Evolutionary conservation across 2,888 invertebrate genomes (phyloP).

Genomic region (Patella caerulea): DNA sequence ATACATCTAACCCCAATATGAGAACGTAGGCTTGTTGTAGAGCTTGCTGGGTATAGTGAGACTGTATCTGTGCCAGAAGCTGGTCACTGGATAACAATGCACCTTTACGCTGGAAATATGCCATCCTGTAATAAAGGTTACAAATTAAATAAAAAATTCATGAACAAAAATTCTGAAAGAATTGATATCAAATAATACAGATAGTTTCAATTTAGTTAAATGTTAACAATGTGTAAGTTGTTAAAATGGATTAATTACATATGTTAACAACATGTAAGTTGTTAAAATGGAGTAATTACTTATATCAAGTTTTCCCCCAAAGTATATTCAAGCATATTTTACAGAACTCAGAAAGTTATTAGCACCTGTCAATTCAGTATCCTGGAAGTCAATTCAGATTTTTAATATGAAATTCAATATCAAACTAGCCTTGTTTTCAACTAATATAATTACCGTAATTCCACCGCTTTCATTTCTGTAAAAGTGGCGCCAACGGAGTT

Average conservation of each 20-base stretch:
- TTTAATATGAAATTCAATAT: not conserved
- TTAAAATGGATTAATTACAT: no score
- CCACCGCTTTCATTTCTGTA: constrained; percentile 79
- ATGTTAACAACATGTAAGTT: no score
- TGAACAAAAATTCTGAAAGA: no score
- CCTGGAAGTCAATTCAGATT: not conserved
- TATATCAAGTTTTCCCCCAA: no score
- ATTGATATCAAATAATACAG: no score
- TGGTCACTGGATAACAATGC: constrained; percentile 74
- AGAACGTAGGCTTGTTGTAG: constrained; percentile 86
- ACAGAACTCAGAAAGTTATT: no score
- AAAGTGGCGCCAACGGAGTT: constrained; percentile 79
- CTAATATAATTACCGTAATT: constrained; percentile 74
- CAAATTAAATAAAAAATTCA: not conserved
- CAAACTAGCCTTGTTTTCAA: not conserved
- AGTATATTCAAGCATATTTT: no score
- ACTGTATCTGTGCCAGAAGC: constrained; percentile 75
- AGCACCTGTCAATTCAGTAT: not conserved
- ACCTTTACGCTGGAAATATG: constrained; percentile 78
- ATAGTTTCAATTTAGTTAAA: no score
- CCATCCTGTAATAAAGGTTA: constrained; percentile 75
- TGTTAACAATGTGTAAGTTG: no score
- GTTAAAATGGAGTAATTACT: no score
- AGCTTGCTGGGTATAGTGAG: constrained; percentile 81
- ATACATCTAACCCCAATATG: constrained; percentile 83